Percentiles rank a stretch among this genome's conserved stretches.
These are phyloP conservation scores for Ectropis crepuscularia DNA, from an alignment of 2,888 invertebrate species.

Conservation along the genomic window DNA sequence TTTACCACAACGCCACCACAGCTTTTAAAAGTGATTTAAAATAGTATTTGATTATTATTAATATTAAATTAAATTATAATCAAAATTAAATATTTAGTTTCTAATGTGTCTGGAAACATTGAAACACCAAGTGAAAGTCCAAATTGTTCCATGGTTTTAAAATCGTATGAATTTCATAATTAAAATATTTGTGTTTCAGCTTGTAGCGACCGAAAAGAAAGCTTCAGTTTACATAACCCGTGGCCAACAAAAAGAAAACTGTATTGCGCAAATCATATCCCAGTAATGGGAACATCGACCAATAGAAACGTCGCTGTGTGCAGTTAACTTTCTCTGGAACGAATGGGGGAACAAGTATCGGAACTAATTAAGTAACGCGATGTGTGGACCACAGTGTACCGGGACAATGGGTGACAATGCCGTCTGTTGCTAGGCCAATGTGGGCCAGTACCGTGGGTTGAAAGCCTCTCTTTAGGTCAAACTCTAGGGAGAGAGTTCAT, in stretches of 20 bases:
- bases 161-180: too few relatives aligned
- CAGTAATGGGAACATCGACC: slow-evolving; percentile 38
- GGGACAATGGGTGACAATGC: slow-evolving; percentile 43
- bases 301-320: slow-evolving; percentile 40
- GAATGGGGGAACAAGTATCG: slow-evolving; percentile 65
- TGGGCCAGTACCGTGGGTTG: slow-evolving; percentile 22
- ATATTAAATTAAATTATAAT: too few relatives aligned
- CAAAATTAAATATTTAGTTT: too few relatives aligned
- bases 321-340: slow-evolving; percentile 71
- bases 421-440: slow-evolving; percentile 32
- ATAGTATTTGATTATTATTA: too few relatives aligned
- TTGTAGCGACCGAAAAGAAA: too few relatives aligned
- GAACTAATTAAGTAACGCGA: slow-evolving; percentile 69
- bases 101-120: too few relatives aligned
- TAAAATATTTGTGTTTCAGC: too few relatives aligned
- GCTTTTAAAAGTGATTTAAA: too few relatives aligned
- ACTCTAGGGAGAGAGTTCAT: slow-evolving; percentile 31
- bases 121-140: too few relatives aligned
- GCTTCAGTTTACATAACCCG: not conserved
- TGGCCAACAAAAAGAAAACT: slow-evolving; percentile 20
- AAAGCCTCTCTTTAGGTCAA: slow-evolving; percentile 27
- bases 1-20: too few relatives aligned
- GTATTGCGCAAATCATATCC: slow-evolving; percentile 39
- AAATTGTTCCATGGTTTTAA: too few relatives aligned
- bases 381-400: slow-evolving; percentile 53